Evolutionary conservation across 2,113 vertebrate genomes (phyloP).

Genomic region (Scalopus aquaticus): DNA sequence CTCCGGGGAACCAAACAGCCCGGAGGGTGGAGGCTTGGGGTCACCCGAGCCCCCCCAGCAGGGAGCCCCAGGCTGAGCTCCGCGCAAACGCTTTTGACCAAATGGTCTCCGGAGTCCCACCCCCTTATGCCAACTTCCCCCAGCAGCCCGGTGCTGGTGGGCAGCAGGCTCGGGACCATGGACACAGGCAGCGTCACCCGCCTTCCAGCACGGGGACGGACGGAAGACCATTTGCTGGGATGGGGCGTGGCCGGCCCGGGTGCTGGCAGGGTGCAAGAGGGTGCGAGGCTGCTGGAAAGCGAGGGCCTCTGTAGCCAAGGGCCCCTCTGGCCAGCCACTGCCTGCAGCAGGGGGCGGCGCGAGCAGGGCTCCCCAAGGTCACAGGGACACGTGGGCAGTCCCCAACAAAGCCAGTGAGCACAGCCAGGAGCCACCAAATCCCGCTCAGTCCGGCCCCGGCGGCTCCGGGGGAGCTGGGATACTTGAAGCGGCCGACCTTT

Average conservation of each 20-base stretch:
- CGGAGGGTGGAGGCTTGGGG: not conserved
- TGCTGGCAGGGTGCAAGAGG: not conserved
- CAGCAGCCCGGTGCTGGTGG: not conserved
- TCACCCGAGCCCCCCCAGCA: not conserved
- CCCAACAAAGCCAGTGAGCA: not conserved
- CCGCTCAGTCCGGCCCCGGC: not conserved
- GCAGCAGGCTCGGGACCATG: no score
- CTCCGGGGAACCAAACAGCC: not conserved
- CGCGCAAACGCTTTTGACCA: not conserved
- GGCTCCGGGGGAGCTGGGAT: no score
- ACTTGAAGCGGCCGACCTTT: no score
- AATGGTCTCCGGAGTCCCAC: not conserved
- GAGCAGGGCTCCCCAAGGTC: not conserved
- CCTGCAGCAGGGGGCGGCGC: fast-evolving
- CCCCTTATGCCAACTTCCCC: not conserved
- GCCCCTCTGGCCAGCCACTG: not conserved
- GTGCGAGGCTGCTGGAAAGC: not conserved
- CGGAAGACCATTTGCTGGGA: not conserved
- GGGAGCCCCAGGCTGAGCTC: not conserved
- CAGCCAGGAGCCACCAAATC: not conserved
- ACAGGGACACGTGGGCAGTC: not conserved
- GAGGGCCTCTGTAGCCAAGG: not conserved
- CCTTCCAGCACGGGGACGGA: fast-evolving
- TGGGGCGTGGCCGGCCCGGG: fast-evolving
- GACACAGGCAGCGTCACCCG: not conserved